phyloP scores from a whole-genome alignment of 2,113 vertebrate species.

The Hipposideros armiger region DNA sequence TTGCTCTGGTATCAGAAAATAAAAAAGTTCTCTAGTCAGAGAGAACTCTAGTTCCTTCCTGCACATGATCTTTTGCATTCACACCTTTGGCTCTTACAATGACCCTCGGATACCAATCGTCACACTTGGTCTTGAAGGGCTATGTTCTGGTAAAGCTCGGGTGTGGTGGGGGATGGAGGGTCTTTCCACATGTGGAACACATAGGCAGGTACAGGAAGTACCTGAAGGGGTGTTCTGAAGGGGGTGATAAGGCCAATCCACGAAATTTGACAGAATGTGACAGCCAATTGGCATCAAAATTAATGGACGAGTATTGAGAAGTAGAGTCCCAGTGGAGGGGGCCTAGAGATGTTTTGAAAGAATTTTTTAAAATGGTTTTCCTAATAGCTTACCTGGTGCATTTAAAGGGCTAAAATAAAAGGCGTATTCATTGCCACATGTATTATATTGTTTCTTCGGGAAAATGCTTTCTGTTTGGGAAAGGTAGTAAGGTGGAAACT shows the following conservation, averaged over 20 bases:
- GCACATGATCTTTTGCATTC: neutral
- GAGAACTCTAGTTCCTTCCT: neutral
- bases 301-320: neutral
- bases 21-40: neutral
- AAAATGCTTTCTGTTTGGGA: conserved; percentile 9
- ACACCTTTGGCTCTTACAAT: neutral
- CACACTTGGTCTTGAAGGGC: neutral
- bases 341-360: neutral
- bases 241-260: neutral
- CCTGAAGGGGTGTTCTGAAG: neutral
- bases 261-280: neutral
- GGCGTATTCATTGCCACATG: neutral
- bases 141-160: neutral
- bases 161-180: neutral
- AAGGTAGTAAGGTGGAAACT: conserved; percentile 46
- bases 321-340: neutral
- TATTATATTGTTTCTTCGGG: neutral
- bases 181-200: neutral
- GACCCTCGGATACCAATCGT: neutral
- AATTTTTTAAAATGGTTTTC: neutral
- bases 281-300: neutral
- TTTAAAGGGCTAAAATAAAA: conserved; percentile 7
- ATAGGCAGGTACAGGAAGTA: neutral
- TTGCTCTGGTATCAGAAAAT: neutral
- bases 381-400: neutral